Percentiles rank a stretch among this genome's conserved stretches.
Conservation (phyloP, 2,113 vertebrate species). For the Neoarius graeffei region DNA sequence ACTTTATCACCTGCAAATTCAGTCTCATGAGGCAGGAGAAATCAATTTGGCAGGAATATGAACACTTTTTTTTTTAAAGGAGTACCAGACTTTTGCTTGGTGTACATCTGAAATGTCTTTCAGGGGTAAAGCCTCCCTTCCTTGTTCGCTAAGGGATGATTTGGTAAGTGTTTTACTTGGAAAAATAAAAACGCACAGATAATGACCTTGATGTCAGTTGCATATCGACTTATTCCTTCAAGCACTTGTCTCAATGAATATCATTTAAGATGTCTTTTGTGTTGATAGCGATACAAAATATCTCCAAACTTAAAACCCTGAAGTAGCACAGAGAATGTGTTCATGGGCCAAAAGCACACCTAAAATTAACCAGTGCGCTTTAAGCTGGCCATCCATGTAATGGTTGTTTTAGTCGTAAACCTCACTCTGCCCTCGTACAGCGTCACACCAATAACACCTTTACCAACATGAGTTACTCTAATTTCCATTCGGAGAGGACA, state of each 20-base stretch:
- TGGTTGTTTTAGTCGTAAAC: background rate
- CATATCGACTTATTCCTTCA: conserved; percentile 11
- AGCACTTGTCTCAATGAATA: conserved; percentile 7
- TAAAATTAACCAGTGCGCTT: background rate
- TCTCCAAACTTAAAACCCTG: conserved; percentile 13
- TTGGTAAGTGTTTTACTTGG: background rate
- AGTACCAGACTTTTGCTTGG: background rate
- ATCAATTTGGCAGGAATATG: background rate
- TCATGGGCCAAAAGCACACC: background rate
- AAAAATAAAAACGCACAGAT: background rate
- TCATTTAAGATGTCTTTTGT: background rate
- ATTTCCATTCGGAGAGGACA: conserved; percentile 9
- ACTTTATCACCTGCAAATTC: background rate
- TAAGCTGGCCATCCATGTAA: background rate
- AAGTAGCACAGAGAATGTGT: conserved; percentile 20
- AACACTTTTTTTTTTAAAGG: background rate
- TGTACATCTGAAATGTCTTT: no score
- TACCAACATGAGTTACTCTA: background rate
- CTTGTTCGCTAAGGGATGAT: no score
- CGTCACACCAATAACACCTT: background rate
- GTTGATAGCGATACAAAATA: background rate
- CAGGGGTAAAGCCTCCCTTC: background rate
- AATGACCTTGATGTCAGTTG: background rate
- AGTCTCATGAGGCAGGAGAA: background rate
- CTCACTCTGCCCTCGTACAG: background rate